Conservation (phyloP, 2,113 vertebrate genomes). For the Odocoileus hemionus region DNA sequence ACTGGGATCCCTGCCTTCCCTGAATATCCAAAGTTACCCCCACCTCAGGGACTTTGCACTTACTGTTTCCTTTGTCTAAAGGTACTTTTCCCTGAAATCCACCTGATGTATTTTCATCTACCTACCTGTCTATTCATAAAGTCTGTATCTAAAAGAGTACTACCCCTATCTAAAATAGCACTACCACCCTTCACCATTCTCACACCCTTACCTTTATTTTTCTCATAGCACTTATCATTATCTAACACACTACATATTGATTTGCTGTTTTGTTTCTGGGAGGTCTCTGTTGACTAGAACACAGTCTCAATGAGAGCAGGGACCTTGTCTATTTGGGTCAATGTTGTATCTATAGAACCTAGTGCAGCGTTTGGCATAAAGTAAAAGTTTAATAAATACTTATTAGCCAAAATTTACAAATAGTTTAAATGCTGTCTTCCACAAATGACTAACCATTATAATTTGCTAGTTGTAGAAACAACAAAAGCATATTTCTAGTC, state of each 20-base stretch:
- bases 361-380: background rate
- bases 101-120: background rate
- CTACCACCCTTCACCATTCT: background rate
- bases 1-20: background rate
- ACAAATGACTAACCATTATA: background rate
- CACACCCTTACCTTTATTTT: background rate
- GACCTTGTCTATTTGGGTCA: background rate
- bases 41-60: background rate
- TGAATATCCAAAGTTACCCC: background rate
- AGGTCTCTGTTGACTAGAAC: background rate
- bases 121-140: background rate
- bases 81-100: background rate
- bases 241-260: background rate
- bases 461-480: background rate
- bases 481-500: background rate
- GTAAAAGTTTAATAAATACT: background rate
- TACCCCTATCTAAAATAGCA: background rate
- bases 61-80: background rate
- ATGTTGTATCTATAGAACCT: background rate
- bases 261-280: background rate
- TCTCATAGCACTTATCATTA: background rate
- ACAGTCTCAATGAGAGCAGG: background rate
- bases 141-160: background rate
- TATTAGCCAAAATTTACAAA: background rate
- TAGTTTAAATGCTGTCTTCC: background rate